Evolutionary conservation across 2,113 vertebrate species (phyloP).

Genomic region (Anas platyrhynchos): DNA sequence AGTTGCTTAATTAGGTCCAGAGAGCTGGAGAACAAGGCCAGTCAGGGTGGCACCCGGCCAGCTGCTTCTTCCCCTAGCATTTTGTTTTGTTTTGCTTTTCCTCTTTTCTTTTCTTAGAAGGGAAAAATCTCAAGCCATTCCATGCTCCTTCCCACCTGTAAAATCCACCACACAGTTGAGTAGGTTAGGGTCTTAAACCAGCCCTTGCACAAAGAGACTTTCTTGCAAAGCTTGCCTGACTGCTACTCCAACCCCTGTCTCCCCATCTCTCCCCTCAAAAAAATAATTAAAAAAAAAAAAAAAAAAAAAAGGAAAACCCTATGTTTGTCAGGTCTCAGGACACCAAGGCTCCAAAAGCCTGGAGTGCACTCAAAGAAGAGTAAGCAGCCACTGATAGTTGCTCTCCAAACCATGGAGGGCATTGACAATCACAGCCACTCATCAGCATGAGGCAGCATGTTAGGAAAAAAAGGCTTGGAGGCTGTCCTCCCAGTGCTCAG

Average conservation of each 20-base stretch:
- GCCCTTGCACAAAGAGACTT: not conserved
- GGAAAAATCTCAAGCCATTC: not conserved
- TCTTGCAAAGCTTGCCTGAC: not conserved
- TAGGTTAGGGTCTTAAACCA: not conserved
- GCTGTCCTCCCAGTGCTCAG: not conserved
- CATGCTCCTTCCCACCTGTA: not conserved
- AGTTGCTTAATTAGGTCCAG: conserved; percentile 41
- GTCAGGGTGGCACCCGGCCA: conserved; percentile 15
- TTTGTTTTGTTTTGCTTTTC: not conserved
- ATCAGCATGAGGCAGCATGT: not conserved
- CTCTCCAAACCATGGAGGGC: not conserved
- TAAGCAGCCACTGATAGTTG: rapidly evolving
- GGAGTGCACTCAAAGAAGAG: not conserved
- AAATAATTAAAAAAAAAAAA: rapidly evolving
- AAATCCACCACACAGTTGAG: not conserved
- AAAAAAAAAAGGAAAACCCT: not conserved
- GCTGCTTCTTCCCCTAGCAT: not conserved
- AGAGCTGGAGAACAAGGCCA: not conserved
- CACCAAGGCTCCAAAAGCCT: not conserved
- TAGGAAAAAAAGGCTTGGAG: not conserved
- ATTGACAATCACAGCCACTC: not conserved
- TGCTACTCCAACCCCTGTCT: too few relatives aligned
- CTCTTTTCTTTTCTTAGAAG: conserved; percentile 8
- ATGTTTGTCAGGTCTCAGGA: not conserved
- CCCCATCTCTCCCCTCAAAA: not conserved